These are phyloP conservation scores for Operophtera brumata DNA, from an alignment of 2,888 invertebrate genomes.

Conservation along the genomic window DNA sequence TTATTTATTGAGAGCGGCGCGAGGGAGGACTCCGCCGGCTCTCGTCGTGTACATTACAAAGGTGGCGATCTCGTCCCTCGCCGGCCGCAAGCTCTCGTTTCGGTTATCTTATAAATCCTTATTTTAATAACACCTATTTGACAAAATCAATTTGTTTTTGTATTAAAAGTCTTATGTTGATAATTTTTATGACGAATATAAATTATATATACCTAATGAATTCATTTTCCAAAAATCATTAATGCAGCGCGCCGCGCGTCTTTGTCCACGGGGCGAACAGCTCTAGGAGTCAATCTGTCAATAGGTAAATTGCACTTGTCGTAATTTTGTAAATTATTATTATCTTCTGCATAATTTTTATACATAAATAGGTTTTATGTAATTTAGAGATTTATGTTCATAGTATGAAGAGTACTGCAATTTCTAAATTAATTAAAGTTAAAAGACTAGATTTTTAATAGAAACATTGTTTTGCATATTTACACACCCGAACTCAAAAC, in stretches of 20 bases:
- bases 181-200: slow-evolving; percentile 79
- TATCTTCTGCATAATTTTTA: slow-evolving; percentile 53
- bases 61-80: slow-evolving; percentile 33
- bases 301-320: slow-evolving; percentile 23
- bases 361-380: slow-evolving; percentile 42
- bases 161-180: slow-evolving; percentile 77
- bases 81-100: slow-evolving; percentile 32
- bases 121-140: slow-evolving; percentile 63
- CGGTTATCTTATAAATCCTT: slow-evolving; percentile 48
- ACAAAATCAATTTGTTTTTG: slow-evolving; percentile 71
- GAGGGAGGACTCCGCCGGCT: slow-evolving; percentile 32
- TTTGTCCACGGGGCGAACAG: slow-evolving; percentile 15
- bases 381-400: slow-evolving; percentile 35
- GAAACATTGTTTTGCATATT: slow-evolving; percentile 62
- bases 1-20: slow-evolving; percentile 47
- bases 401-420: slow-evolving; percentile 33
- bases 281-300: slow-evolving; percentile 24
- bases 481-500: slow-evolving; percentile 40
- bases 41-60: slow-evolving; percentile 38
- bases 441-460: slow-evolving; percentile 64
- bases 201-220: slow-evolving; percentile 74
- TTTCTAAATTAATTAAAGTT: slow-evolving; percentile 55
- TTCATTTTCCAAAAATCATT: slow-evolving; percentile 57
- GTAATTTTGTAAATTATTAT: slow-evolving; percentile 50
- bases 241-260: slow-evolving; percentile 19